Percentiles rank a stretch among this genome's conserved stretches.
Conservation (phyloP, 1,140 invertebrate genomes). For the Portunus trituberculatus region DNA sequence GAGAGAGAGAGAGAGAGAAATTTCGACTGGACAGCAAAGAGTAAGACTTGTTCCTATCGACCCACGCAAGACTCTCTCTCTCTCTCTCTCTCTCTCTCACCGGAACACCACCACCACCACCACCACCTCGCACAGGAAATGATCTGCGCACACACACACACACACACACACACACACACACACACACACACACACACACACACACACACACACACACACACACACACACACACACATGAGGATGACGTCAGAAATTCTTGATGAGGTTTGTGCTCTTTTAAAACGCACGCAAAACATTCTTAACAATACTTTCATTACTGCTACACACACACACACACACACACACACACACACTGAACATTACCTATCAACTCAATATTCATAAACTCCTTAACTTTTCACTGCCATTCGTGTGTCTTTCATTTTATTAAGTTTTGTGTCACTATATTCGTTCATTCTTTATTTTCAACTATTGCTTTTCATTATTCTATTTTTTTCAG, state of each 20-base stretch:
- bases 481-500: too few species aligned
- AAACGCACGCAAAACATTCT: neutral
- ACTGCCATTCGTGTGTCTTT: too few species aligned
- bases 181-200: conserved; percentile 16
- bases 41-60: neutral
- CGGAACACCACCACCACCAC: neutral
- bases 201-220: neutral
- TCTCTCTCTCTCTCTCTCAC: neutral
- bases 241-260: neutral
- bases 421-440: too few species aligned
- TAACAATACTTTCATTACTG: neutral
- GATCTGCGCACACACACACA: neutral
- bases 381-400: too few species aligned
- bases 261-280: neutral
- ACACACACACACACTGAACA: neutral
- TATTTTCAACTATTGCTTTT: too few species aligned
- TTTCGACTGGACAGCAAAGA: neutral
- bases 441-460: too few species aligned
- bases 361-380: neutral
- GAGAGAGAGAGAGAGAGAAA: neutral
- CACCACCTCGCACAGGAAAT: neutral
- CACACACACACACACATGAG: neutral
- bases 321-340: conserved; percentile 9
- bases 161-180: conserved; percentile 7
- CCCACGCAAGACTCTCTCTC: neutral